phyloP scores from a whole-genome alignment of 2,113 vertebrate species.

The Lepus americanus region DNA sequence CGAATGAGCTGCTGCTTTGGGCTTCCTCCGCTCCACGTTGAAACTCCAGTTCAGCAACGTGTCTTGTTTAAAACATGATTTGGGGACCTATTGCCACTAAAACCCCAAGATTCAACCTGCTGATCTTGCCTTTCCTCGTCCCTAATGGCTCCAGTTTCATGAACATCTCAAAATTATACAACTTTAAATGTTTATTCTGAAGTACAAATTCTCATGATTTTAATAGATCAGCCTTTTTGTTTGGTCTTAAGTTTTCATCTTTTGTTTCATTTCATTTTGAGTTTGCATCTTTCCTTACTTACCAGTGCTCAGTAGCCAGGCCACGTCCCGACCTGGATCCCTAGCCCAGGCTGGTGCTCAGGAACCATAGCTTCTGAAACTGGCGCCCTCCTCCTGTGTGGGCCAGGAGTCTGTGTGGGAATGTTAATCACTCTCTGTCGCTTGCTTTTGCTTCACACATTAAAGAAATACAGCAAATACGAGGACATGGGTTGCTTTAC shows the following conservation, averaged over 20 bases:
- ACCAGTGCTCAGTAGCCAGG: neutral
- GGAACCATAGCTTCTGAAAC: slow-evolving; percentile 70
- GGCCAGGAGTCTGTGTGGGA: slow-evolving; percentile 49
- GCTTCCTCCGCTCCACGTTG: neutral
- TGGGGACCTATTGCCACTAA: slow-evolving; percentile 36
- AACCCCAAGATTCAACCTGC: neutral
- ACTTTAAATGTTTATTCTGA: slow-evolving; percentile 30
- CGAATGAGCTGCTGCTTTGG: slow-evolving; percentile 45
- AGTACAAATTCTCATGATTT: slow-evolving; percentile 46
- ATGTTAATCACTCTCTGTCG: slow-evolving; percentile 63
- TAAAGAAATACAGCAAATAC: slow-evolving; percentile 29
- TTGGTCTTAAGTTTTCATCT: slow-evolving; percentile 53
- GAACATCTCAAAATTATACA: slow-evolving; percentile 1
- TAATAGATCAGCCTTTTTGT: neutral
- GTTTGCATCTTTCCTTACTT: slow-evolving; percentile 32
- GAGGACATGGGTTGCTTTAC: slow-evolving; percentile 39
- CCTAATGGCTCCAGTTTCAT: slow-evolving; percentile 78
- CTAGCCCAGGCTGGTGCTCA: neutral
- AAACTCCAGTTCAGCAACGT: slow-evolving; percentile 30
- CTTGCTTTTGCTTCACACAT: slow-evolving; percentile 59
- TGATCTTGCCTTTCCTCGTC: slow-evolving; percentile 57
- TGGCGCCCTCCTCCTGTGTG: slow-evolving; percentile 77
- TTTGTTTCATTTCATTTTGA: slow-evolving; percentile 36
- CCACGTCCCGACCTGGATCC: neutral
- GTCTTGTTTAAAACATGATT: rapidly evolving